These are phyloP conservation scores for Macrotus californicus DNA, from an alignment of 2,113 vertebrate genomes.

Conservation along the genomic window DNA sequence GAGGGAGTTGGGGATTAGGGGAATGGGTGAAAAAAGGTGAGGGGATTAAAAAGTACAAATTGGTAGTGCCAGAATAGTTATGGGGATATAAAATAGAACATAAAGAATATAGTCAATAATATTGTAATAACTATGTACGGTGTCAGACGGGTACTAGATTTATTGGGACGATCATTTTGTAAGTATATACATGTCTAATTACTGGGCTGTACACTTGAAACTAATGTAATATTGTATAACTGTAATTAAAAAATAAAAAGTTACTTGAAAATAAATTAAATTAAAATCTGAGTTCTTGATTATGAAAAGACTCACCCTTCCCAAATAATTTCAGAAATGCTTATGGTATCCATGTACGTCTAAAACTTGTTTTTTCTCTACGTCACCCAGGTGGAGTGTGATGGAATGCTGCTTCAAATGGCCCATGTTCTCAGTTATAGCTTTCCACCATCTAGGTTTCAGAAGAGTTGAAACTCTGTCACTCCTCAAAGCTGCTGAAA, in stretches of 20 bases:
- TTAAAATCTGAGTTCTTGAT: not conserved
- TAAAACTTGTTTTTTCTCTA: not conserved
- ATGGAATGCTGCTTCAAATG: not conserved
- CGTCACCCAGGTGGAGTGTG: not conserved
- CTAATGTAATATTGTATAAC: not conserved
- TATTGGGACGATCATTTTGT: not conserved
- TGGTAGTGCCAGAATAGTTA: not conserved
- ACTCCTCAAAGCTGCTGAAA: not conserved
- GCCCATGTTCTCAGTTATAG: not conserved
- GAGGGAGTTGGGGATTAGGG: not conserved
- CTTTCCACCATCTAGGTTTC: not conserved
- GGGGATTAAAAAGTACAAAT: not conserved
- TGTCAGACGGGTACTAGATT: not conserved
- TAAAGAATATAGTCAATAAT: not conserved
- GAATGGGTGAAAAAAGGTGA: not conserved
- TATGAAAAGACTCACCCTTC: not conserved
- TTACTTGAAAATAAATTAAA: not conserved
- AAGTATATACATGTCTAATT: not conserved
- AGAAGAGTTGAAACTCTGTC: not conserved
- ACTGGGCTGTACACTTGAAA: not conserved
- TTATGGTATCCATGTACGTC: too few species aligned
- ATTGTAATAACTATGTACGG: not conserved
- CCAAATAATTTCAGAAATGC: not conserved
- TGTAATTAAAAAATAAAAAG: not conserved
- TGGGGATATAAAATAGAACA: not conserved